These are phyloP conservation scores for Physeter macrocephalus DNA, from an alignment of 2,113 vertebrate genomes.

Conservation along the genomic window DNA sequence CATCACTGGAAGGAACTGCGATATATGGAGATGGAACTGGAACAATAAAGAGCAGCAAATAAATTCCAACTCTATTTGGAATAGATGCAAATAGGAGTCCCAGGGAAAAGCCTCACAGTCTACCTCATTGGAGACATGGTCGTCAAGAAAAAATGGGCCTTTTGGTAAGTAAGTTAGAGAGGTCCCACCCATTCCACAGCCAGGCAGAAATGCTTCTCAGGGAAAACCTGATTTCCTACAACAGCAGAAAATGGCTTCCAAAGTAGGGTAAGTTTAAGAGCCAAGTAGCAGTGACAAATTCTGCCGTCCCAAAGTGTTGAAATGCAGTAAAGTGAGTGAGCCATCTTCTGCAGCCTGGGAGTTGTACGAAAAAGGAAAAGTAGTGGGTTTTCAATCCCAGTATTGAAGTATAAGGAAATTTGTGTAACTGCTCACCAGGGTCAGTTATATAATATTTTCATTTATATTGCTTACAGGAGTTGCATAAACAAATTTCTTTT, in stretches of 20 bases:
- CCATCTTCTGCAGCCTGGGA: rapidly evolving
- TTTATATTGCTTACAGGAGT: background rate
- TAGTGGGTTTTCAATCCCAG: background rate
- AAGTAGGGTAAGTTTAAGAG: background rate
- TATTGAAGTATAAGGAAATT: background rate
- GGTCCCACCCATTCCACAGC: background rate
- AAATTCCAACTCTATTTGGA: background rate
- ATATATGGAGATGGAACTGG: background rate
- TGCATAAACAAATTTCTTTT: background rate
- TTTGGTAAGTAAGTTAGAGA: background rate
- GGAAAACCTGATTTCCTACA: background rate
- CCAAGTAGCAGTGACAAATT: background rate
- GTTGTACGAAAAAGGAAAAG: background rate
- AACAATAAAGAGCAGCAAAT: background rate
- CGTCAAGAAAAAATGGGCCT: background rate
- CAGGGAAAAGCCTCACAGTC: background rate
- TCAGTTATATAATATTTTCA: background rate
- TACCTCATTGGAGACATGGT: background rate
- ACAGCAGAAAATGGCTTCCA: background rate
- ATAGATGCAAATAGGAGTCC: background rate
- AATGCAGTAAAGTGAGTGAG: background rate
- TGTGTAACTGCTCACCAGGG: background rate
- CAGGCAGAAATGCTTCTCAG: background rate
- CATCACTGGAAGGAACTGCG: rapidly evolving
- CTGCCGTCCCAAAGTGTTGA: background rate